Conservation (phyloP, 2,797 vertebrate genomes). For the Scleropages formosus region DNA sequence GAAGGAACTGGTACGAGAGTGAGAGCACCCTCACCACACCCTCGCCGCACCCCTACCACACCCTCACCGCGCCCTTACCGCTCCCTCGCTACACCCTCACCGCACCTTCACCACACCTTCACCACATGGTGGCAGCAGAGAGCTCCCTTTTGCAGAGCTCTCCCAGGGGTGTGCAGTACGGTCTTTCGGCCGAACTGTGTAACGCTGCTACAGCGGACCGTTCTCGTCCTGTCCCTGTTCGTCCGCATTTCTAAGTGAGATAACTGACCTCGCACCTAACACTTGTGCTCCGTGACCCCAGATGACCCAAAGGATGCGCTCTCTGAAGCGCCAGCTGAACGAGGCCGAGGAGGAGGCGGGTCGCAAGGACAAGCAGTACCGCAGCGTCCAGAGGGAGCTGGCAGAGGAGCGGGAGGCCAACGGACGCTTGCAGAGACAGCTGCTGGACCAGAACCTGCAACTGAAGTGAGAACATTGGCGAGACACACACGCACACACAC, state of each 20-base stretch:
- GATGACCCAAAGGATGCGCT: conserved; percentile 73
- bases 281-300: conserved; percentile 38
- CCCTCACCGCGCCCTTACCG: too few relatives aligned
- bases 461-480: conserved; percentile 61
- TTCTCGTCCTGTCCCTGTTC: not conserved
- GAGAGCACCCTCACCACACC: too few relatives aligned
- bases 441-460: conserved; percentile 66
- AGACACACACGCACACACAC: too few relatives aligned
- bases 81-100: too few relatives aligned
- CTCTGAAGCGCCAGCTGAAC: conserved; percentile 73
- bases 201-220: too few relatives aligned
- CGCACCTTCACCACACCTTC: too few relatives aligned
- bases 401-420: conserved; percentile 67
- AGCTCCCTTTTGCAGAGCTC: not conserved
- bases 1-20: conserved; percentile 66
- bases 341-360: conserved; percentile 70
- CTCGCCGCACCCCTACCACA: too few relatives aligned
- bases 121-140: conserved; percentile 36
- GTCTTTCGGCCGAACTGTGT: too few relatives aligned
- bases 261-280: not conserved
- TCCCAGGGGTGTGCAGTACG: too few relatives aligned
- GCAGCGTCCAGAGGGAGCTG: conserved; percentile 70
- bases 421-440: conserved; percentile 64
- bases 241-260: not conserved
- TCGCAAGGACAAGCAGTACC: conserved; percentile 60